These are phyloP conservation scores for Trissolcus basalis DNA, from an alignment of 1,140 invertebrate species.

Conservation along the genomic window DNA sequence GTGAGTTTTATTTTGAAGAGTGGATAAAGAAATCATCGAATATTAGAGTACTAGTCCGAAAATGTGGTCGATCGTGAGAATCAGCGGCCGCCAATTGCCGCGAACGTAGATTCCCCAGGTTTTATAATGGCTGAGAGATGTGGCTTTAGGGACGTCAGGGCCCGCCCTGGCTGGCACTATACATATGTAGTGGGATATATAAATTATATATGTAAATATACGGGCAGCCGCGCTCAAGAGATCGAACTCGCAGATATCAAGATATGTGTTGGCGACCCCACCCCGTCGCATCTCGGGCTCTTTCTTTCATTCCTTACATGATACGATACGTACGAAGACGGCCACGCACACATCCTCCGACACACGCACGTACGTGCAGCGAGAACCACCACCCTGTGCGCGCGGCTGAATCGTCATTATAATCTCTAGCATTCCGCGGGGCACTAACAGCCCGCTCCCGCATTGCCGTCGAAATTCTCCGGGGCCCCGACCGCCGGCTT, in stretches of 20 bases:
- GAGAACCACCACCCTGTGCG: constrained; percentile 27
- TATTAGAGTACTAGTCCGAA: constrained; percentile 35
- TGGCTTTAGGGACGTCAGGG: constrained; percentile 36
- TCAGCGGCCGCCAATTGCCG: constrained; percentile 29
- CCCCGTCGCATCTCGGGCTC: constrained; percentile 42
- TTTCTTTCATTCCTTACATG: constrained; percentile 43
- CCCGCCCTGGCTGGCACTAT: constrained; percentile 52
- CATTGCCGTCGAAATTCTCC: constrained; percentile 49
- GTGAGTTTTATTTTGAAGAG: constrained; percentile 31
- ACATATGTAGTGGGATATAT: constrained; percentile 66
- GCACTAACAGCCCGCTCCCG: constrained; percentile 42
- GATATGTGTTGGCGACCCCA: constrained; percentile 69
- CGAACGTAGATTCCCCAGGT: constrained; percentile 47
- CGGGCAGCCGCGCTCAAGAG: constrained; percentile 61
- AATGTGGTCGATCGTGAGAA: constrained; percentile 55
- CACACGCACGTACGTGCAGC: constrained; percentile 27
- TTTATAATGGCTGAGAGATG: constrained; percentile 38
- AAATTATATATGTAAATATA: constrained; percentile 76
- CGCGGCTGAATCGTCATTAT: constrained; percentile 49
- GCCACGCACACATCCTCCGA: constrained; percentile 34
- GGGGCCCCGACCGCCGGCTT: constrained; percentile 10
- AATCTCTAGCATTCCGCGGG: constrained; percentile 47
- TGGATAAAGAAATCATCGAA: constrained; percentile 21
- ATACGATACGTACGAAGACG: constrained; percentile 28
- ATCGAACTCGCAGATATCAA: constrained; percentile 71